phyloP scores from a whole-genome alignment of 2,797 vertebrate genomes.

The Aselliscus stoliczkanus region DNA sequence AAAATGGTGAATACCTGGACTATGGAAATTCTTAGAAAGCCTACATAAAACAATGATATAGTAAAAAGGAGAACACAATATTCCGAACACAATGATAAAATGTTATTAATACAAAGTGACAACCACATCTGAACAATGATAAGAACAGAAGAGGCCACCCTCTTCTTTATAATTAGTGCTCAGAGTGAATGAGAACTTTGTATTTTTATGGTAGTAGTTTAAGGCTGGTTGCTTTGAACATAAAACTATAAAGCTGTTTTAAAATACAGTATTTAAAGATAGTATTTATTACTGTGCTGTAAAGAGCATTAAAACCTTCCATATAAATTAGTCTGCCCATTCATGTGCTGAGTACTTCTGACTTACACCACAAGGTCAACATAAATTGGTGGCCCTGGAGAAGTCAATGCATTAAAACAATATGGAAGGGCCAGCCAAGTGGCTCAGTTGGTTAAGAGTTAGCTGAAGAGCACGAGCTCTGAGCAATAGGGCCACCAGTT shows the following conservation, averaged over 20 bases:
- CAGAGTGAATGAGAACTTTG: not conserved
- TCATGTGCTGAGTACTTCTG: not conserved
- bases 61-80: not conserved
- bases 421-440: not conserved
- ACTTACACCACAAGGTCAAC: not conserved
- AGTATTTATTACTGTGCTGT: not conserved
- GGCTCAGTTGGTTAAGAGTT: no score
- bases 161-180: not conserved
- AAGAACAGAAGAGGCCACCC: not conserved
- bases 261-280: not conserved
- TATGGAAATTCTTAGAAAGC: conserved; percentile 14
- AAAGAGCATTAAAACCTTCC: not conserved
- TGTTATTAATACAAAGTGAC: not conserved
- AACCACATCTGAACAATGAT: not conserved
- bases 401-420: not conserved
- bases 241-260: not conserved
- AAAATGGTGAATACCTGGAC: conserved; percentile 34
- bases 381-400: not conserved
- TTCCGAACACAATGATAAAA: not conserved
- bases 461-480: no score
- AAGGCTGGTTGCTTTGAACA: not conserved
- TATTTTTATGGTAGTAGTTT: not conserved
- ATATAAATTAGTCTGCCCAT: not conserved
- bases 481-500: no score
- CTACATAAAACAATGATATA: not conserved